These are phyloP conservation scores for Oikopleura dioica DNA, from an alignment of 23 tunicate genomes.

Conservation along the genomic window DNA sequence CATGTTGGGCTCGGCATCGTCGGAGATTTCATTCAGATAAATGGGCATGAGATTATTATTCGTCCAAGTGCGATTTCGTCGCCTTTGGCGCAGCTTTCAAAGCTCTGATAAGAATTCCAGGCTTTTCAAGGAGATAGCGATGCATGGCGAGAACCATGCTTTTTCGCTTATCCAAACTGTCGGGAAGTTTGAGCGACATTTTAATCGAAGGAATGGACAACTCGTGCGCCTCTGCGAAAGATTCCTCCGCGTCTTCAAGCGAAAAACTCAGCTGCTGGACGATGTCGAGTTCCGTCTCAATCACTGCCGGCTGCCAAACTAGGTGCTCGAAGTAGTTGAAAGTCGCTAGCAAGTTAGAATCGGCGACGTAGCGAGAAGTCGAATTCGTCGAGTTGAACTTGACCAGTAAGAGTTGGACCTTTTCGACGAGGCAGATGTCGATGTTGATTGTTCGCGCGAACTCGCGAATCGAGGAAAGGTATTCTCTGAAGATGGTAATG, in stretches of 20 bases:
- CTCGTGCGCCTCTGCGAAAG: neutral
- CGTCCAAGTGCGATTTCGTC: slow-evolving; percentile 65
- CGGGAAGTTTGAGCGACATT: neutral
- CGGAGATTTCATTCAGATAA: too few species aligned
- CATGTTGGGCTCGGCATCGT: too few species aligned
- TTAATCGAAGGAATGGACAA: neutral
- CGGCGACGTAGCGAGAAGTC: neutral
- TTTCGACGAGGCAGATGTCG: neutral
- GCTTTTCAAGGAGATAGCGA: slow-evolving; percentile 21
- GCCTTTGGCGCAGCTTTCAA: slow-evolving; percentile 54
- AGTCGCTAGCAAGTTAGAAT: neutral
- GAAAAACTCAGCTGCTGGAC: neutral
- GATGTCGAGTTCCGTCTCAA: slow-evolving; percentile 1
- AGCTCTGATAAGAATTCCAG: too few species aligned
- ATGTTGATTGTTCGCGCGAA: neutral
- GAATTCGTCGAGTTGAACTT: neutral
- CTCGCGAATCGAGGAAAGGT: neutral
- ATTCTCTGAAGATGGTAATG: neutral
- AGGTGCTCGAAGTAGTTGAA: neutral
- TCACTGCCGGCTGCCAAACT: slow-evolving; percentile 1
- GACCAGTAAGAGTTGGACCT: neutral
- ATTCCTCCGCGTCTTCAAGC: neutral
- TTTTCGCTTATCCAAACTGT: neutral
- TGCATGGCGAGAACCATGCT: slow-evolving; percentile 38
- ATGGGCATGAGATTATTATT: too few species aligned